These are phyloP conservation scores for Ambastaia sidthimunki DNA, from an alignment of 2,797 vertebrate genomes.

Conservation along the genomic window DNA sequence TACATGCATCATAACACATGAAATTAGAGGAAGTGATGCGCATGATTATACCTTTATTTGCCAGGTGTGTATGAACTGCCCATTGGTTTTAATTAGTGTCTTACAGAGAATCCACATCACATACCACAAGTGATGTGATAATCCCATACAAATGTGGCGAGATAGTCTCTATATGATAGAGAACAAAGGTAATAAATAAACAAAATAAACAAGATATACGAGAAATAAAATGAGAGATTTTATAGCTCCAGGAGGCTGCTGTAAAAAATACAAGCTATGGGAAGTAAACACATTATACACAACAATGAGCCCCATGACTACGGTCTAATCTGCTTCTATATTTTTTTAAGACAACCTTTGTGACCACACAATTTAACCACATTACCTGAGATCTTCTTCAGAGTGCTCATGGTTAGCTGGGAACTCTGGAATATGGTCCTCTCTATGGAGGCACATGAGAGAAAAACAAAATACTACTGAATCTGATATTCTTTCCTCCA, in stretches of 20 bases:
- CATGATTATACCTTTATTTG: too few species aligned
- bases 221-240: neutral
- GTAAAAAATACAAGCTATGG: neutral
- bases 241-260: neutral
- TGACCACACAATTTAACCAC: neutral
- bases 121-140: too few species aligned
- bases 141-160: too few species aligned
- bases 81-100: neutral
- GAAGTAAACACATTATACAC: neutral
- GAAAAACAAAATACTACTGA: slow-evolving; percentile 10
- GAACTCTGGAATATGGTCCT: slow-evolving; percentile 74
- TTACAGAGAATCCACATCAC: too few species aligned
- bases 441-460: slow-evolving; percentile 63
- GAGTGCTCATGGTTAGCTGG: slow-evolving; percentile 67
- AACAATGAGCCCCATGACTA: neutral
- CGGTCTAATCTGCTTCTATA: neutral
- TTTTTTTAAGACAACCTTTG: neutral
- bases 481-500: neutral
- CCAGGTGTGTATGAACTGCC: neutral
- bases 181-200: neutral
- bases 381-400: slow-evolving; percentile 78
- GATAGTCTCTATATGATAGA: too few species aligned
- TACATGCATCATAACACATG: too few species aligned
- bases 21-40: too few species aligned
- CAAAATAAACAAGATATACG: neutral